Percentiles rank a stretch among this genome's conserved stretches.
Conservation (phyloP, 1,140 invertebrate genomes). For the Drosophila kanapiae region DNA sequence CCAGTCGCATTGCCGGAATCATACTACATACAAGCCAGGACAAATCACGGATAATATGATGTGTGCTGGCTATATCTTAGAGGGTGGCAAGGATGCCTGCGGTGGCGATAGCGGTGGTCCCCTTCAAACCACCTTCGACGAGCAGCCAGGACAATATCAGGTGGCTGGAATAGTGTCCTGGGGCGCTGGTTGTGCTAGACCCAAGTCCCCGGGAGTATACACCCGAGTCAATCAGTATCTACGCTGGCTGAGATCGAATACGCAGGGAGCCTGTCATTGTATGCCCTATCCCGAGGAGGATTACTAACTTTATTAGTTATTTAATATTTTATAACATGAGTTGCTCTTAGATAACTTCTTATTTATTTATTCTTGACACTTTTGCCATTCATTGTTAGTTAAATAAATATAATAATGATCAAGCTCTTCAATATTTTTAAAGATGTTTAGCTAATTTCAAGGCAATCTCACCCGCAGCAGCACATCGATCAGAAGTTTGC, state of each 20-base stretch:
- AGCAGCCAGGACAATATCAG: constrained; percentile 59
- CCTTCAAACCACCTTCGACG: constrained; percentile 85
- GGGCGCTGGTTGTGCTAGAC: constrained; percentile 89
- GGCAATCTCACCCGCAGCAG: constrained; percentile 1
- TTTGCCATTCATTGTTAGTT: background rate
- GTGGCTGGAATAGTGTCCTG: constrained; percentile 88
- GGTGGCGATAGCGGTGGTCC: constrained; percentile 90
- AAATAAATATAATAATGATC: background rate
- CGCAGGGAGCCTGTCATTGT: constrained; percentile 87
- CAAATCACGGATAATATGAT: constrained; percentile 84
- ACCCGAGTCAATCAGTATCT: constrained; percentile 89
- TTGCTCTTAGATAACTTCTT: background rate
- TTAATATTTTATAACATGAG: no score
- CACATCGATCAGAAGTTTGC: constrained; percentile 50
- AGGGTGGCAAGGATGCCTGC: constrained; percentile 87
- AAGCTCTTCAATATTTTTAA: background rate
- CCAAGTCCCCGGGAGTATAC: constrained; percentile 90
- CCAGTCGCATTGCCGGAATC: constrained; percentile 62
- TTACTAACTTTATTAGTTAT: constrained; percentile 17
- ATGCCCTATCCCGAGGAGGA: constrained; percentile 45
- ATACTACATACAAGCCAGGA: constrained; percentile 51
- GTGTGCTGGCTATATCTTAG: constrained; percentile 85
- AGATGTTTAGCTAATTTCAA: constrained; percentile 11
- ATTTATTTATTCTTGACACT: background rate
- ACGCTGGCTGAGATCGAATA: constrained; percentile 88